Evolutionary conservation across 2,113 vertebrate genomes (phyloP), one percentile per base, ranked within the genome.

Genomic region (Elanus axillaris): DNA sequence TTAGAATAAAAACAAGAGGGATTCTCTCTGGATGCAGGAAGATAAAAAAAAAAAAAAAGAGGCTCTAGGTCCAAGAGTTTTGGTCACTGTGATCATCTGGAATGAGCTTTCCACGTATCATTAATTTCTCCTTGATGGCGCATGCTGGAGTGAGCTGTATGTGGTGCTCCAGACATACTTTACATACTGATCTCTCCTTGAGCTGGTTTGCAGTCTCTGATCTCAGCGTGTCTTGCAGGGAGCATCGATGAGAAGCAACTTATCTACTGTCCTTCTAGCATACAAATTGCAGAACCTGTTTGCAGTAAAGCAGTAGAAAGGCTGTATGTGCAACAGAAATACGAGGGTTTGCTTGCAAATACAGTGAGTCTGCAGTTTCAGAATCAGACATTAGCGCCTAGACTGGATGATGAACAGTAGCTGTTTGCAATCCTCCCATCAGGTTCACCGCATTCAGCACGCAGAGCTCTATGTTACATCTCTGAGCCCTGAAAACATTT

Each of bases 161-260:
- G 94, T 83, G 97, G 96, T 94, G 84, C 96, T 97, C 91, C 84
- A 96, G 86, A 90, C 96, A 96, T 97, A 97, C 59, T 94, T 97
- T 50, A 96, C 93, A 96, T 96, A 83, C 94, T 97, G 96, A 96
- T 96, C 89, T 90, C 85, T 94, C 62, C 59, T 91, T 36, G 62
- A 47, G 87, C 71, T 94, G 50, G 17, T 93, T 53, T 96, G 71
- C 88, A 87, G 87, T 20, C 81, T 81, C 79, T 4, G 11, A 47
- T 82, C 84, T 83, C 53, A 3, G 79, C 0, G 1, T 58, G 80
- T 69, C 71, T 91, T 88, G 58, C 53, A 77, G 77, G 59, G 48
- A 88, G 31, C 69, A 62, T 48, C 1, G 1, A 20, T 78, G 84
- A 73, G 67, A 58, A 79, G 38, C 20, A 31, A 17, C 0, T 0